phyloP scores from a whole-genome alignment of 2,888 invertebrate genomes.

The Axea sp. region DNA sequence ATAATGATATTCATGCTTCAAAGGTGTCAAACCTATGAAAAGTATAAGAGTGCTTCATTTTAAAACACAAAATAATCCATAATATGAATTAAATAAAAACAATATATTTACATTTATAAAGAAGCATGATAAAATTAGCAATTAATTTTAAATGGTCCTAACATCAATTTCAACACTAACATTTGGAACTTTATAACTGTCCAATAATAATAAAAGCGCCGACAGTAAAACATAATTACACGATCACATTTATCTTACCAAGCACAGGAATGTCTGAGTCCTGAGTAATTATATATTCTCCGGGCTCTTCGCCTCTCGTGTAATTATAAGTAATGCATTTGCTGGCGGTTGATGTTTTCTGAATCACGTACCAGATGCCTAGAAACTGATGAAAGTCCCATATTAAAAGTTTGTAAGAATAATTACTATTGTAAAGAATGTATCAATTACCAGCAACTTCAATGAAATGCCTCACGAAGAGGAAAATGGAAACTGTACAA shows the following conservation, averaged over 20 bases:
- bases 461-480: no score
- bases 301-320: constrained; percentile 85
- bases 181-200: no score
- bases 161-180: no score
- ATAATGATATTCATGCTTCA: constrained; percentile 90
- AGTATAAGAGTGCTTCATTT: neutral
- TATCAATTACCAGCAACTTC: no score
- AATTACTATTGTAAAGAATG: neutral
- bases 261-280: constrained; percentile 83
- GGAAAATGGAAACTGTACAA: no score
- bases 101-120: no score
- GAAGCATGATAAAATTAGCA: no score
- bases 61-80: neutral
- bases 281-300: constrained; percentile 85
- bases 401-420: constrained; percentile 12
- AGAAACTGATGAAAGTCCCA: constrained; percentile 82
- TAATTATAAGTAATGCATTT: constrained; percentile 90
- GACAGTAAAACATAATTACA: no score
- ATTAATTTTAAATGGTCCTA: no score
- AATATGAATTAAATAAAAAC: neutral
- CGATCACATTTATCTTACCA: constrained; percentile 66
- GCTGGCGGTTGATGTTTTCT: constrained; percentile 90
- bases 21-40: constrained; percentile 83
- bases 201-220: no score
- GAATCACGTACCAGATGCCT: constrained; percentile 90